Conservation (phyloP, 1,140 invertebrate species). For the Aradophagus sp. region DNA sequence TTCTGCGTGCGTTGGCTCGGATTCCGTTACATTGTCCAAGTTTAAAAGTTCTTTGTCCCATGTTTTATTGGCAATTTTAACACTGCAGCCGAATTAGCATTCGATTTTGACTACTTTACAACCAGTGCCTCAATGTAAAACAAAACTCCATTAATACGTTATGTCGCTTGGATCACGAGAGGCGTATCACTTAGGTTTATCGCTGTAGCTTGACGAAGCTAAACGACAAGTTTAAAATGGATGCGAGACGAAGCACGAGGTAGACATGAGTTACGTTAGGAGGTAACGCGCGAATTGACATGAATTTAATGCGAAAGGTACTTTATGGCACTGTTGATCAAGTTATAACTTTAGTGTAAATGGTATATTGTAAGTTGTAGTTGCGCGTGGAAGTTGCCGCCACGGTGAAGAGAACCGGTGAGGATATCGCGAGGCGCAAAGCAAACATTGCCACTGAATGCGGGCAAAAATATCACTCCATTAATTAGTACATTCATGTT, state of each 20-base stretch:
- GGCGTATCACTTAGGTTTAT: no score
- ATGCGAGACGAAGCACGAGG: slow-evolving; percentile 20
- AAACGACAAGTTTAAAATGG: slow-evolving; percentile 41
- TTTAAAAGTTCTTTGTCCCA: no score
- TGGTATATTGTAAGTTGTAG: slow-evolving; percentile 55
- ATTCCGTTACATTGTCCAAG: no score
- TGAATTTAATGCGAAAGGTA: slow-evolving; percentile 53
- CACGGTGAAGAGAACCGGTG: slow-evolving; percentile 30
- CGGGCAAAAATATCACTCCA: slow-evolving; percentile 44
- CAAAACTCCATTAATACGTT: no score
- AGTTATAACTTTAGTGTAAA: slow-evolving; percentile 57
- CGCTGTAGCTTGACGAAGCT: slow-evolving; percentile 8
- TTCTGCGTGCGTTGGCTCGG: no score
- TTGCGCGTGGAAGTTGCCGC: slow-evolving; percentile 33
- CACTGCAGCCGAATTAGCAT: no score
- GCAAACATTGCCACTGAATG: slow-evolving; percentile 24
- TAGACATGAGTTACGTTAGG: slow-evolving; percentile 34
- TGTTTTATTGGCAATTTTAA: no score
- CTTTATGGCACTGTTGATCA: slow-evolving; percentile 52
- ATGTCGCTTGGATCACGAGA: no score
- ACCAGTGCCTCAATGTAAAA: no score
- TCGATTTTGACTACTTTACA: no score
- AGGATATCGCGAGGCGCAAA: slow-evolving; percentile 32
- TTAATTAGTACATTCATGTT: slow-evolving; percentile 50
- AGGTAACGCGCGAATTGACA: slow-evolving; percentile 54